Evolutionary conservation across 2,113 vertebrate species (phyloP).

Genomic region (Oryctolagus cuniculus): mOryCun1.1 NC_091432.1:169880001-169880500

Average conservation of each 20-base stretch:
- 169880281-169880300: not conserved
- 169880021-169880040: too few relatives aligned
- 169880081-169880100: too few relatives aligned
- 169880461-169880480: not conserved
- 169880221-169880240: not conserved
- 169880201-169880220: not conserved
- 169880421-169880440: conserved; percentile 14
- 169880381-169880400: conserved; percentile 21
- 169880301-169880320: not conserved
- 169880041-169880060: too few relatives aligned
- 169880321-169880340: conserved; percentile 5
- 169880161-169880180: not conserved
- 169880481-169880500: not conserved
- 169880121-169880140: not conserved
- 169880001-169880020: too few relatives aligned
- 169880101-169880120: too few relatives aligned
- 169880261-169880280: not conserved
- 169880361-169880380: not conserved
- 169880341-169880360: not conserved
- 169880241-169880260: not conserved
- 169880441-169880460: conserved; percentile 20
- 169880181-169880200: not conserved
- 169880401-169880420: not conserved
- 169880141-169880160: not conserved
- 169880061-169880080: too few relatives aligned